Evolutionary conservation across 2,113 vertebrate genomes (phyloP).

Genomic region (Boleophthalmus pectinirostris): DNA sequence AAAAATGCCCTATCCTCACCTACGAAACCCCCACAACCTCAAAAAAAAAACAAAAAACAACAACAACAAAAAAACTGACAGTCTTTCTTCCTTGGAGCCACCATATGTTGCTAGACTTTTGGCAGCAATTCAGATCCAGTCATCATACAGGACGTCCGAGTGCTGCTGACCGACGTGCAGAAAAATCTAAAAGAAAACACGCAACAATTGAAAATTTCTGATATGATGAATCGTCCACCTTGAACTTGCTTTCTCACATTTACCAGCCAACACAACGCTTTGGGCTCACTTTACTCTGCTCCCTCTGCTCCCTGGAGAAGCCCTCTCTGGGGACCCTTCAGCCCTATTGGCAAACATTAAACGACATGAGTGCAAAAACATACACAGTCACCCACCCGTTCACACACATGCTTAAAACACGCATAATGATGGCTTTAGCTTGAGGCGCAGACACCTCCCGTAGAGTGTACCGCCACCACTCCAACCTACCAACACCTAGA

Average conservation of each 20-base stretch:
- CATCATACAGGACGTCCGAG: too few relatives aligned
- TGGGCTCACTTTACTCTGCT: conserved; percentile 2
- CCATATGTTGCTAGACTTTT: too few relatives aligned
- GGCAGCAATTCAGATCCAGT: too few relatives aligned
- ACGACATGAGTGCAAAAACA: conserved; percentile 3
- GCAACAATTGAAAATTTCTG: not conserved
- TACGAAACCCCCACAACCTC: not conserved
- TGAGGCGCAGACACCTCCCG: conserved; percentile 43
- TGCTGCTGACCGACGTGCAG: too few relatives aligned
- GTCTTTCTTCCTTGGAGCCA: too few relatives aligned
- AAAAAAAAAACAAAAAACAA: too few relatives aligned
- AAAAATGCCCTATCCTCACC: not conserved
- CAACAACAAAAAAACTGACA: too few relatives aligned
- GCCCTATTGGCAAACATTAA: conserved; percentile 6
- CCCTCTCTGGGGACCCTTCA: conserved; percentile 19
- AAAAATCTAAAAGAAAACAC: too few relatives aligned
- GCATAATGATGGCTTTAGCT: conserved; percentile 54
- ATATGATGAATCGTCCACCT: not conserved
- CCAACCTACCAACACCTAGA: conserved; percentile 25
- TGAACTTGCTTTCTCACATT: conserved; percentile 5
- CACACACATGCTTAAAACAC: conserved; percentile 28
- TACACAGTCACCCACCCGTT: not conserved
- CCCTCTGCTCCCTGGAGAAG: not conserved
- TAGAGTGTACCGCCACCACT: conserved; percentile 30
- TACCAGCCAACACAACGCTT: conserved; percentile 12